Base-by-base conservation (phyloP, 2,113 vertebrate species). In the Phylloscopus whistleri region DNA sequence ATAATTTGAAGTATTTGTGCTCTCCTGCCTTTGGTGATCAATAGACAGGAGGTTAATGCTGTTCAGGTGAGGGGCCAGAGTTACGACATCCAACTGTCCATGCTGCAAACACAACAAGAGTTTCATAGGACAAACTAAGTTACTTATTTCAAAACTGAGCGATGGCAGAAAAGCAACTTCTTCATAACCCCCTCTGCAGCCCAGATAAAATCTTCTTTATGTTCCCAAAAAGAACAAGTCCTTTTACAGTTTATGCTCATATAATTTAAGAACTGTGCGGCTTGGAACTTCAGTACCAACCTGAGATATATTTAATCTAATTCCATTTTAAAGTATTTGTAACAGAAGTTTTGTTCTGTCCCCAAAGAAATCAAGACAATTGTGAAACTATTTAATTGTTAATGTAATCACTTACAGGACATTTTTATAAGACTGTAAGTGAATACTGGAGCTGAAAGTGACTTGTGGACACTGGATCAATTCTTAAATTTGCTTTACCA, bases 191-290 rank as follows among this genome's bases (percentile, higher is more conserved):
- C 49, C 63, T 52, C 59, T 56, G 70, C 33, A 59, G 60, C 27
- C 30, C 75, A 93, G 49, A 92, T 67, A 92, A 87, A 91, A 94
- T 81, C 69, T 39, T 90, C 78, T 88, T 93, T 91, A 91, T 77
- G 69, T 37, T 64, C 53, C 58, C 51, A 62, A 90, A 92, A 91
- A 95, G 75, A 88, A 80, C 35, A 72, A 84, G 76, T 39, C 63
- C 31, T 85, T 83, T 67, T 77, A 95, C 56, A 94, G 67, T 75
- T 75, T 75, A 78, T 19, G 31, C 56, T 87, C 58, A 60, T 41
- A 68, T 81, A 79, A 75, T 84, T 91, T 89, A 87, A 84, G 27
- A 92, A 63, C 33, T 63, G 24, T 75, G 35, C 73, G 64, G 44
- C 69, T 68, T 16, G 13, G 60, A 81, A 81, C 26, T 63, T 84